Base-by-base conservation (phyloP, 2,797 vertebrate species). In the Diceros bicornis region DNA sequence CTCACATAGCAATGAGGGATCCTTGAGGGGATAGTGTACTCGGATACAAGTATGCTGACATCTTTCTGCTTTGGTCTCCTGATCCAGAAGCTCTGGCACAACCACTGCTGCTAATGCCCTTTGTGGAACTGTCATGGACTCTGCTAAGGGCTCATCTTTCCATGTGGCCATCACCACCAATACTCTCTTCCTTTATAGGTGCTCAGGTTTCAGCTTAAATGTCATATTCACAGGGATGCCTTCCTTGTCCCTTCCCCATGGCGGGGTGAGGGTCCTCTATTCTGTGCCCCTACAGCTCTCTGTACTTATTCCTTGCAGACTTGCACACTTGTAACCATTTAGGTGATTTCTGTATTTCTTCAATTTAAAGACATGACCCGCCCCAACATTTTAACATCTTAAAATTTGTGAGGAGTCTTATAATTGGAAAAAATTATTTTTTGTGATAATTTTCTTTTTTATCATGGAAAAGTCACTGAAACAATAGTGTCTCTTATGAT, bases 291-390 rank as follows among this genome's bases (percentile, higher is more conserved):
- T 20, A 5, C 16, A 44, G 18, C 17, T 44, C 41, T 59, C 41
- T 82, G 17, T 29, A 77, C 41, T 75, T 96, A 59, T 75, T 72
- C 34, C 75, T 68, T 69, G 68, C 29, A 75, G n/a, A 81, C 47
- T 75, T 68, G 16, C 18, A 68, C 44, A 62, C 16, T 87, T 75
- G 7, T 34, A 87, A 87, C 52, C 91, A 41, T 85, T 93, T 37
- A 79, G 81, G 20, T 59, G n/a, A 87, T 44, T 87, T 68, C 82
- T 34, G 25, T 87, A 61, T 87, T 96, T 96, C 41, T 87, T 61
- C 29, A 55, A 37, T 77, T 91, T 84, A 82, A 75, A 69, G 29
- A 87, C 13, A 47, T 87, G 18, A 12, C n/a, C 12, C 11, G 9
- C 27, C 21, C 50, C 20, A 29, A 59, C 59, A 71, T 72, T 79